Conservation (phyloP, 2,888 invertebrate genomes). For the Drosophila anomelani region DNA sequence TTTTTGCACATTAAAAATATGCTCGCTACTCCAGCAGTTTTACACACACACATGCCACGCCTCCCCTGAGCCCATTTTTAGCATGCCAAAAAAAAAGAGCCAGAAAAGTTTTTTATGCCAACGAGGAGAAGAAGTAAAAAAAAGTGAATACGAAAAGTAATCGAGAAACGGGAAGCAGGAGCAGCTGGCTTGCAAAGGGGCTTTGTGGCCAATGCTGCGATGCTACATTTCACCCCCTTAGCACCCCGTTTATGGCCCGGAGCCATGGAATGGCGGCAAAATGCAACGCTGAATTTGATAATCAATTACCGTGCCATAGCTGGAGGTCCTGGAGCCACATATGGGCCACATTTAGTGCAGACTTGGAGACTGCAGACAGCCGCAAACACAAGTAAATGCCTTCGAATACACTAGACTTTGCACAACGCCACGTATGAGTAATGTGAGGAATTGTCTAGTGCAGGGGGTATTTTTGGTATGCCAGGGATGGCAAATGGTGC, state of each 20-base stretch:
- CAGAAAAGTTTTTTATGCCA: conserved; percentile 53
- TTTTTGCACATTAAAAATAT: conserved; percentile 75
- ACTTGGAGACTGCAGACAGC: conserved; percentile 43
- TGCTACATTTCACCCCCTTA: conserved; percentile 15
- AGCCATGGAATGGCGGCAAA: conserved; percentile 48
- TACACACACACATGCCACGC: conserved; percentile 24
- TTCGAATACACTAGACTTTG: conserved; percentile 63
- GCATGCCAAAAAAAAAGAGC: conserved; percentile 57
- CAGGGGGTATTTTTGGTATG: not conserved
- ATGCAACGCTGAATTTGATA: conserved; percentile 76
- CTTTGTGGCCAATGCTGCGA: conserved; percentile 24
- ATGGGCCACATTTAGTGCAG: conserved; percentile 58
- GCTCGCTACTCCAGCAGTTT: conserved; percentile 48
- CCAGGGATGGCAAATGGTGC: conserved; percentile 2
- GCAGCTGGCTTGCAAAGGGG: conserved; percentile 16
- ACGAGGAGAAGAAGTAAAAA: conserved; percentile 24
- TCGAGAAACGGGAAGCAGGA: conserved; percentile 7
- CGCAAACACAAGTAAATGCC: conserved; percentile 58
- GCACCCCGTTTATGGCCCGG: conserved; percentile 27
- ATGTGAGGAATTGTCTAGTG: conserved; percentile 41
- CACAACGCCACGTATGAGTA: conserved; percentile 45
- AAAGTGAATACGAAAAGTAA: conserved; percentile 15
- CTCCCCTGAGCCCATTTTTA: conserved; percentile 30
- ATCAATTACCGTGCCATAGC: conserved; percentile 69
- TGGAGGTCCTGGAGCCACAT: conserved; percentile 48